These are phyloP conservation scores for Nannoperca australis DNA, from an alignment of 2,797 vertebrate genomes.

Conservation along the genomic window DNA sequence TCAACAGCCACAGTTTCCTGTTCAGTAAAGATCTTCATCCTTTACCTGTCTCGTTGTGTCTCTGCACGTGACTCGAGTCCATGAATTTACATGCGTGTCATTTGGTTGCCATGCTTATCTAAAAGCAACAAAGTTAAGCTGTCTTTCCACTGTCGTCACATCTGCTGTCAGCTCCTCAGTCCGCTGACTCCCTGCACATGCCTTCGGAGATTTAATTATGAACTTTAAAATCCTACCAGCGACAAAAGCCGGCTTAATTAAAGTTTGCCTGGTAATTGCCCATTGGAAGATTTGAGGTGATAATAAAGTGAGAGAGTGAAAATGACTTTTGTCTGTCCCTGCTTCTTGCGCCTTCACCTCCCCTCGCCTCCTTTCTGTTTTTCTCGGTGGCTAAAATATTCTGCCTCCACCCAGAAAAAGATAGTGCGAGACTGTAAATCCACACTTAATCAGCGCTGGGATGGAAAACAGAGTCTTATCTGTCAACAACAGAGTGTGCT, in stretches of 20 bases:
- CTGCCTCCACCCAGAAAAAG: constrained; percentile 36
- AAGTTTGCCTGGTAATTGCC: constrained; percentile 57
- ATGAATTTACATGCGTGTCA: neutral
- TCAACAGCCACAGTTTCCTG: constrained; percentile 4
- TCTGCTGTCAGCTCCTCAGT: constrained; percentile 15
- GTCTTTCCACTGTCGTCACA: constrained; percentile 10
- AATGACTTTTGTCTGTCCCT: constrained; percentile 53
- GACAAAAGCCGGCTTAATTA: constrained; percentile 61
- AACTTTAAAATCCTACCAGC: constrained; percentile 36
- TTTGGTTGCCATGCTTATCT: constrained; percentile 8
- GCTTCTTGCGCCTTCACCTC: constrained; percentile 34
- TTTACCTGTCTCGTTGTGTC: neutral
- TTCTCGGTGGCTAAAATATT: constrained; percentile 42
- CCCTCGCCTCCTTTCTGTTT: neutral
- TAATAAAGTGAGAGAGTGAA: constrained; percentile 75
- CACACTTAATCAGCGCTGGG: constrained; percentile 51
- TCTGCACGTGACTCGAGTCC: neutral
- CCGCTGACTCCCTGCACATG: constrained; percentile 50
- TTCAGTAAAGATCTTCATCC: neutral
- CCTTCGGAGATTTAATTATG: constrained; percentile 59
- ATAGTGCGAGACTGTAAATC: constrained; percentile 54
- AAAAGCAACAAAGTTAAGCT: neutral
- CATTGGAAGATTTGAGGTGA: constrained; percentile 64
- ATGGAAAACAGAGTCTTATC: constrained; percentile 66
- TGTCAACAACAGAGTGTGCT: constrained; percentile 54